phyloP scores from a whole-genome alignment of 2,888 invertebrate species.

The Pandemis cinnamomeana region DNA sequence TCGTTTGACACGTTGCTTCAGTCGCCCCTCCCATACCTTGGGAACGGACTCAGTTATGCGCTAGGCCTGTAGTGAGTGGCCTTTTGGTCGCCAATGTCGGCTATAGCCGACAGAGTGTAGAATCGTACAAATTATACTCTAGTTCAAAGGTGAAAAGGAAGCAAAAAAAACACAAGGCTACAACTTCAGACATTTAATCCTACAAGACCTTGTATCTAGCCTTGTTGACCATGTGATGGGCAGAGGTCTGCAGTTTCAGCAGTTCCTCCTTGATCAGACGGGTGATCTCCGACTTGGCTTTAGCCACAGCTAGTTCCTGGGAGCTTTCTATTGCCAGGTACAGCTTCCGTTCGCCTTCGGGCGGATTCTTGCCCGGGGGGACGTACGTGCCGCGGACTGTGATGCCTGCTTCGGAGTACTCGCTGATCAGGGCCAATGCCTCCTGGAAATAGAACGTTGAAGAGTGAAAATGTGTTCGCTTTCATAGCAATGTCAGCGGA shows the following conservation, averaged over 20 bases:
- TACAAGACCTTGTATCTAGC: conserved; percentile 97
- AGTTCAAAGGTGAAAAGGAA: not conserved
- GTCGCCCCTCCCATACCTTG: too few relatives aligned
- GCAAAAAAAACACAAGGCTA: conserved; percentile 28
- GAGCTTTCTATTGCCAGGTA: conserved; percentile 99
- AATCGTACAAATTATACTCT: too few relatives aligned
- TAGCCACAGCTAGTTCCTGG: conserved; percentile 97
- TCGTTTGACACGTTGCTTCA: too few relatives aligned
- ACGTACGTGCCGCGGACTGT: conserved; percentile 99
- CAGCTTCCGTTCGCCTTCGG: conserved; percentile 97
- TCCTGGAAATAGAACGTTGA: conserved; percentile 85
- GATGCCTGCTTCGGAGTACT: conserved; percentile 99
- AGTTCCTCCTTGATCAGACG: conserved; percentile 99
- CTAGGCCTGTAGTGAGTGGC: too few relatives aligned
- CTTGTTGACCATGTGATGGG: conserved; percentile 94
- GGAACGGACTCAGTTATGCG: too few relatives aligned
- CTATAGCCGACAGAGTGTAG: too few relatives aligned
- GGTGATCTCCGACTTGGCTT: conserved; percentile 98
- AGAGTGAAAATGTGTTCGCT: not conserved
- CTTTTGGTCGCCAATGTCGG: too few relatives aligned
- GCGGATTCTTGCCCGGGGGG: conserved; percentile 93
- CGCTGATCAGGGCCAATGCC: conserved; percentile 98
- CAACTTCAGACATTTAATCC: conserved; percentile 55
- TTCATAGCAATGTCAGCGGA: too few relatives aligned
- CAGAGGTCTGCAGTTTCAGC: conserved; percentile 93